Conservation (phyloP, 2,888 invertebrate species). For the Drosophila greeni region DNA sequence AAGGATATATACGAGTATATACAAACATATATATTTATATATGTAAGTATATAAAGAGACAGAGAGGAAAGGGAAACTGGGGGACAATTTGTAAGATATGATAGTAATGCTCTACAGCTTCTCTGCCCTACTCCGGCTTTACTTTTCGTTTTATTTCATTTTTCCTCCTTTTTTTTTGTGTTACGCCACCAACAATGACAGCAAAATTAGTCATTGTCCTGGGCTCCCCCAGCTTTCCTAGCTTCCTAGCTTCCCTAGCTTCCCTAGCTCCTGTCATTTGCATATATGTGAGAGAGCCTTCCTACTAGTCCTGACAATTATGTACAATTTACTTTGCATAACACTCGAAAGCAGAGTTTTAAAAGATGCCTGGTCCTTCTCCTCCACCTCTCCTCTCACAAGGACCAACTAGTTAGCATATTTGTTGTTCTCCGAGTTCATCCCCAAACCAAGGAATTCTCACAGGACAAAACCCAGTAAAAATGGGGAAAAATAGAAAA, state of each 20-base stretch:
- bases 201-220: conserved; percentile 66
- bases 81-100: conserved; percentile 69
- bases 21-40: no score
- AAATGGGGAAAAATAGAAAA: conserved; percentile 12
- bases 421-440: conserved; percentile 35
- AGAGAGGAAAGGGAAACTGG: background rate
- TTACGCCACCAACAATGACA: conserved; percentile 54
- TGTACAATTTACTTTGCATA: conserved; percentile 72
- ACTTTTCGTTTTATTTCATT: conserved; percentile 16
- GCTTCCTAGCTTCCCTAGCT: conserved; percentile 3
- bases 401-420: conserved; percentile 44
- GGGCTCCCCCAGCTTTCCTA: conserved; percentile 1
- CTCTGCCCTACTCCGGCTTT: background rate
- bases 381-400: background rate
- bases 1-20: conserved; percentile 59
- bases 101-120: conserved; percentile 62
- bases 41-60: background rate
- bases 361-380: conserved; percentile 27
- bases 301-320: conserved; percentile 62
- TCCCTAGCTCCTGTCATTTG: conserved; percentile 34
- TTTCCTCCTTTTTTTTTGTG: conserved; percentile 21
- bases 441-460: conserved; percentile 6
- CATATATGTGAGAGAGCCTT: conserved; percentile 30
- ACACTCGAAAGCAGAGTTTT: conserved; percentile 57
- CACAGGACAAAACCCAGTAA: background rate